Evolutionary conservation across 2,113 vertebrate species (phyloP).

Genomic region (Sphaerodactylus townsendi): DNA sequence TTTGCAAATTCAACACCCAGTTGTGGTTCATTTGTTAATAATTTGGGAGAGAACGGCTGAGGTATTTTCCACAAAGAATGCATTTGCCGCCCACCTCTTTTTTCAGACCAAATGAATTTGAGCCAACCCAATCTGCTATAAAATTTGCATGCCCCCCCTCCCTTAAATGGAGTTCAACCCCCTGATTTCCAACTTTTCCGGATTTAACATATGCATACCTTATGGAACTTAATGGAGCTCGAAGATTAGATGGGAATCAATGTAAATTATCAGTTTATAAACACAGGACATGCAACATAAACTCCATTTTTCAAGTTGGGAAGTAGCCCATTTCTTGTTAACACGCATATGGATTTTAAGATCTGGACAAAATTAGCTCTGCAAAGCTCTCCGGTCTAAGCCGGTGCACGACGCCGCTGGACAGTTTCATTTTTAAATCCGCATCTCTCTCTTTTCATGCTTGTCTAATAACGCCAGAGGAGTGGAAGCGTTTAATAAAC

Average conservation of each 20-base stretch:
- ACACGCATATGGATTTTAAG: constrained; percentile 65
- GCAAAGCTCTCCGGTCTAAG: constrained; percentile 18
- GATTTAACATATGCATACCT: constrained; percentile 52
- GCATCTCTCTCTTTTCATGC: constrained; percentile 43
- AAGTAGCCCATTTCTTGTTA: constrained; percentile 51
- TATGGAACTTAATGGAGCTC: constrained; percentile 49
- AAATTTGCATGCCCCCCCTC: constrained; percentile 31
- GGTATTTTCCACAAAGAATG: neutral
- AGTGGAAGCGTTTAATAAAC: constrained; percentile 51
- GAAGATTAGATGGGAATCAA: constrained; percentile 68
- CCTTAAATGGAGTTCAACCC: constrained; percentile 48
- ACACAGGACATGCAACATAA: constrained; percentile 42
- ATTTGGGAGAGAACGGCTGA: neutral
- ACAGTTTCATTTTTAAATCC: constrained; percentile 42
- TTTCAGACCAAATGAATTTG: neutral
- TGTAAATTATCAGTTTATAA: constrained; percentile 62
- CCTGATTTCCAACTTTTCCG: constrained; percentile 25
- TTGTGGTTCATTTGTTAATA: neutral
- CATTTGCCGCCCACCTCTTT: neutral
- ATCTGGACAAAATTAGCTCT: constrained; percentile 58
- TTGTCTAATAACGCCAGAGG: constrained; percentile 43
- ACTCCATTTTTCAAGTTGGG: constrained; percentile 62
- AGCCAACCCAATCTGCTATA: constrained; percentile 16
- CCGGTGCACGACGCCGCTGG: constrained; percentile 19
- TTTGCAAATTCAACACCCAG: neutral